phyloP scores from a whole-genome alignment of 2,113 vertebrate species.

The Oxyruncus cristatus region DNA sequence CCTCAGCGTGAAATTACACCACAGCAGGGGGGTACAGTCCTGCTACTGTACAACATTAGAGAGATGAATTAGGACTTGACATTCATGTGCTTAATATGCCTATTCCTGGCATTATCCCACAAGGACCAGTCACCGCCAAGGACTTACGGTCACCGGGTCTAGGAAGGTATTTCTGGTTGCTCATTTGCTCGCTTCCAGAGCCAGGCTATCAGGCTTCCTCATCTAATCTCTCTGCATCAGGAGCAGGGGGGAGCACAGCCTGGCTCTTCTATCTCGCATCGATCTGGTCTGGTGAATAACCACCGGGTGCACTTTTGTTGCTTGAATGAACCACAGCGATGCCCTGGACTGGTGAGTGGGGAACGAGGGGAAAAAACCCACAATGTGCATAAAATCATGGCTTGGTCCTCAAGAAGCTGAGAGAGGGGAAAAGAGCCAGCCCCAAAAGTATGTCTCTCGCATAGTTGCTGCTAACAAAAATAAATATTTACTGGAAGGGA shows the following conservation, averaged over 20 bases:
- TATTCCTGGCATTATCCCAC: constrained; percentile 54
- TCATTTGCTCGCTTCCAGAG: constrained; percentile 33
- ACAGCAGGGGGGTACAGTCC: constrained; percentile 74
- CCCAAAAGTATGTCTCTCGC: background rate
- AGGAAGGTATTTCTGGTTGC: constrained; percentile 29
- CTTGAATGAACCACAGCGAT: background rate
- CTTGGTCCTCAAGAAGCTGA: background rate
- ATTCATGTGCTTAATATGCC: constrained; percentile 70
- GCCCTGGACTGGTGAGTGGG: background rate
- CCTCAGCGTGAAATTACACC: constrained; percentile 85
- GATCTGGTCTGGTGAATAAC: background rate
- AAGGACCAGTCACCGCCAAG: constrained; percentile 50
- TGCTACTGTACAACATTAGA: constrained; percentile 74
- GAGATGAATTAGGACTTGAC: constrained; percentile 74
- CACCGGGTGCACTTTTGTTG: background rate
- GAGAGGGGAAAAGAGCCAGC: background rate
- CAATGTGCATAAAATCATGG: background rate
- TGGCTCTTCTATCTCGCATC: background rate
- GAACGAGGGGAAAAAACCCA: background rate
- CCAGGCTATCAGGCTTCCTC: constrained; percentile 21
- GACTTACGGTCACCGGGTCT: background rate
- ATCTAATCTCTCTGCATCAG: constrained; percentile 20
- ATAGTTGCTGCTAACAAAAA: background rate
- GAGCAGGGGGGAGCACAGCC: background rate
- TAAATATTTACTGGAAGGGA: background rate